Evolutionary conservation across 53 echinoderm and acorn worm genomes (phyloP), one percentile per base, ranked within the genome.

Genomic region (Holothuria scabra): DNA sequence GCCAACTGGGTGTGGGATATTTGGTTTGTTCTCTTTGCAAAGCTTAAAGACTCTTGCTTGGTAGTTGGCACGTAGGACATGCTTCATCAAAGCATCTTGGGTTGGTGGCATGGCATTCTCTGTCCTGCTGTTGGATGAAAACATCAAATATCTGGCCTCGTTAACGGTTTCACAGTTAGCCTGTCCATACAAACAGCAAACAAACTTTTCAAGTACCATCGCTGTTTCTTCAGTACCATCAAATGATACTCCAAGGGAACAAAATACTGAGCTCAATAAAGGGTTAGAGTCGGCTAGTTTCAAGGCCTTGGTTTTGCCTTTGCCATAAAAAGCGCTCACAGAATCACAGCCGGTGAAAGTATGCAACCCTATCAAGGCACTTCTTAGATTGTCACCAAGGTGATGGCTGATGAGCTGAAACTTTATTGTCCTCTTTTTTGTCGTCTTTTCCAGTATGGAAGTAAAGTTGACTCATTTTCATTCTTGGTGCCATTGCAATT

Each of bases 361-460:
- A 66, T 67, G 87, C 2, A 82, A 41, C 7, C 87, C 70, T 56
- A 67, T 83, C 4, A 80, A 8, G 1, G 49, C 64, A 28, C 34
- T 64, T 14, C 65, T 44, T 12, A 57, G 59, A 56, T 56, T n/a
- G 16, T 18, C 38, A 12, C 60, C 58, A 52, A 67, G 68, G 18
- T 74, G 37, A 21, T 55, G 29, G 18, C 64, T 13, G 14, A 91
- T 74, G 44, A 23, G 32, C 21, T 65, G 66, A 18, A 82, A 16
- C 30, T 88, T 59, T 4, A 89, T 65, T n/a, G 84, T 84, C 37
- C 86, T 66, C 7, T 31, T 58, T n/a, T 46, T 89, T 89, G 11
- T 79, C 86, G 8, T 68, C 92, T 56, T 28, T 72, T 23, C 91
- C 85, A 24, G 88, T 85, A 62, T 85, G 44, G 67, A 81, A 91